phyloP scores from a whole-genome alignment of 2,113 vertebrate species.

The Pimephales promelas region DNA sequence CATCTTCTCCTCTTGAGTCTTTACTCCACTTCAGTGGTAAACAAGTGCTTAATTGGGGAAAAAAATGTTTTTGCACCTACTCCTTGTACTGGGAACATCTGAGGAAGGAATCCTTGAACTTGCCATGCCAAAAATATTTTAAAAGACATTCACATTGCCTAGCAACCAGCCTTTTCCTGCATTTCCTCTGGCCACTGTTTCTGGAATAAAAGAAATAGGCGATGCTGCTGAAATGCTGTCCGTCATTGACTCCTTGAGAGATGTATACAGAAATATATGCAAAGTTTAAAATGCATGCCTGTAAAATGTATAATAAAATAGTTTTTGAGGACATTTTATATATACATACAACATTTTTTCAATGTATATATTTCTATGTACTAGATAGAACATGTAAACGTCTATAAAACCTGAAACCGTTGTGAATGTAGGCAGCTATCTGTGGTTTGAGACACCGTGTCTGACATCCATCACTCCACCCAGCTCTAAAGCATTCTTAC shows the following conservation, averaged over 20 bases:
- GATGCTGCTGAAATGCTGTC: not conserved
- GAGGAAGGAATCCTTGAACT: constrained; percentile 21
- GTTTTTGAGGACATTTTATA: not conserved
- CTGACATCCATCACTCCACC: constrained; percentile 19
- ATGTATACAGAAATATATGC: not conserved
- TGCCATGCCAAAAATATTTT: constrained; percentile 14
- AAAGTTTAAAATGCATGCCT: not conserved
- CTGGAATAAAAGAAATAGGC: constrained; percentile 10
- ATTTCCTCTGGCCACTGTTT: constrained; percentile 7
- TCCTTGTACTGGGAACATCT: constrained; percentile 1
- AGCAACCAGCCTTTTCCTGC: constrained; percentile 36
- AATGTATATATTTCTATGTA: not conserved
- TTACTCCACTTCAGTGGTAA: not conserved
- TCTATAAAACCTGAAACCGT: not conserved
- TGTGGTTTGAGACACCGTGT: not conserved
- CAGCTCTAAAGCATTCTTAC: constrained; percentile 16
- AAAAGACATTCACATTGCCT: constrained; percentile 39
- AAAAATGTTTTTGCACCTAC: not conserved
- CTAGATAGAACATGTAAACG: not conserved
- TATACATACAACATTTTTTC: too few species aligned
- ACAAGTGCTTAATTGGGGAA: not conserved
- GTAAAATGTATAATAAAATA: not conserved
- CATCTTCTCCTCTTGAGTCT: not conserved
- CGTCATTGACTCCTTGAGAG: not conserved
- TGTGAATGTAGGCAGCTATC: not conserved